Evolutionary conservation across 2,888 invertebrate species (phyloP).

Genomic region (Drosophila bunnanda): DNA sequence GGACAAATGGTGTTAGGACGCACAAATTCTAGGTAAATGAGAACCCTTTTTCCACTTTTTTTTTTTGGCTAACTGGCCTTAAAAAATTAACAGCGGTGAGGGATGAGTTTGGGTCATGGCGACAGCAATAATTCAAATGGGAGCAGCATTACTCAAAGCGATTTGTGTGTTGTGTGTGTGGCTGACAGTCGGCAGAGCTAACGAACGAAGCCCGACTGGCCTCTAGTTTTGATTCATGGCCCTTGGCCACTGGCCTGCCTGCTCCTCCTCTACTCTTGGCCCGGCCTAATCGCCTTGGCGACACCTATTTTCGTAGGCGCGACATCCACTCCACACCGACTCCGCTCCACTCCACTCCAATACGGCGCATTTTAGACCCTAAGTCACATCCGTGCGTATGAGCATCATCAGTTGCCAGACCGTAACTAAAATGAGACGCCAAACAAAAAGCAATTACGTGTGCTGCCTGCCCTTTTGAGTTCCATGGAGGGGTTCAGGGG

Average conservation of each 20-base stretch:
- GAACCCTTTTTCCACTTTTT: slow-evolving; percentile 21
- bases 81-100: slow-evolving; percentile 35
- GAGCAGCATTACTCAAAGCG: slow-evolving; percentile 73
- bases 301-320: slow-evolving; percentile 76
- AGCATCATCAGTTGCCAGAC: slow-evolving; percentile 67
- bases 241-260: slow-evolving; percentile 36
- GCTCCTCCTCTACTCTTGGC: slow-evolving; percentile 26
- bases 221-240: slow-evolving; percentile 71
- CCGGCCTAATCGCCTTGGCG: slow-evolving; percentile 74
- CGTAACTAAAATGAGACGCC: slow-evolving; percentile 81
- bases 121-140: slow-evolving; percentile 77
- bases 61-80: slow-evolving; percentile 56
- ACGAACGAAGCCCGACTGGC: slow-evolving; percentile 56
- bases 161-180: slow-evolving; percentile 44
- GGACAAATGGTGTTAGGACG: slow-evolving; percentile 21
- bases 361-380: slow-evolving; percentile 2
- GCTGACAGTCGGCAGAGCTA: slow-evolving; percentile 65
- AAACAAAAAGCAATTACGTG: slow-evolving; percentile 79
- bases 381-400: slow-evolving; percentile 29
- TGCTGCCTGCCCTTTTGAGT: slow-evolving; percentile 49
- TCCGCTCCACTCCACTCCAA: slow-evolving; percentile 2
- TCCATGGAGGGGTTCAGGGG: slow-evolving; percentile 3
- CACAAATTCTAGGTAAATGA: slow-evolving; percentile 33
- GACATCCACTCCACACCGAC: slow-evolving; percentile 43
- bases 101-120: slow-evolving; percentile 44